phyloP scores from a whole-genome alignment of 1,140 invertebrate species.

The Drosophila virilis region DNA sequence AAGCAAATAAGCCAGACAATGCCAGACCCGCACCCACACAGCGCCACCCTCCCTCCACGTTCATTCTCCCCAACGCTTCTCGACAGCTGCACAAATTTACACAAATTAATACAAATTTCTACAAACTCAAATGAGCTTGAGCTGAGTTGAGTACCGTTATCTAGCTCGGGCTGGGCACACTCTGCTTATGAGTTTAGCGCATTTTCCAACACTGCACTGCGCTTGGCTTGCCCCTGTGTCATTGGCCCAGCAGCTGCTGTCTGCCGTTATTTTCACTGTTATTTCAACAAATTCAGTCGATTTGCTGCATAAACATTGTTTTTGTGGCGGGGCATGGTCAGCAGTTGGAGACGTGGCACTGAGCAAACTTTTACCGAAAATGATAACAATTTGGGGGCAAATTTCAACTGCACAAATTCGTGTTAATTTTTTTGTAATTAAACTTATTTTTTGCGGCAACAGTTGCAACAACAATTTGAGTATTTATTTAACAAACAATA shows the following conservation, averaged over 20 bases:
- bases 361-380: constrained; percentile 52
- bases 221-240: constrained; percentile 5
- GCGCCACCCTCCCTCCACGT: too few species aligned
- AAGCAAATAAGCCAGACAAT: constrained; percentile 64
- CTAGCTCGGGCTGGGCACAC: neutral
- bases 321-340: neutral
- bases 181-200: constrained; percentile 71
- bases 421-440: constrained; percentile 58
- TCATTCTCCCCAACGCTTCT: neutral
- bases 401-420: neutral
- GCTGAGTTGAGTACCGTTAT: constrained; percentile 2
- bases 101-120: constrained; percentile 31
- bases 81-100: constrained; percentile 66
- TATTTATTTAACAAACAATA: constrained; percentile 74
- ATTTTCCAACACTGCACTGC: constrained; percentile 36
- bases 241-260: constrained; percentile 33
- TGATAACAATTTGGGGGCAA: constrained; percentile 50
- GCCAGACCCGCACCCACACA: too few species aligned
- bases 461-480: constrained; percentile 34
- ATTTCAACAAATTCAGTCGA: constrained; percentile 83
- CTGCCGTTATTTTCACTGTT: constrained; percentile 51
- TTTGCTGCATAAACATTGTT: constrained; percentile 79
- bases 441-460: constrained; percentile 54
- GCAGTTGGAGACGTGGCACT: constrained; percentile 22
- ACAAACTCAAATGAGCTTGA: constrained; percentile 70